Evolutionary conservation across 2,113 vertebrate genomes (phyloP).

Genomic region (Nibea coibor): DNA sequence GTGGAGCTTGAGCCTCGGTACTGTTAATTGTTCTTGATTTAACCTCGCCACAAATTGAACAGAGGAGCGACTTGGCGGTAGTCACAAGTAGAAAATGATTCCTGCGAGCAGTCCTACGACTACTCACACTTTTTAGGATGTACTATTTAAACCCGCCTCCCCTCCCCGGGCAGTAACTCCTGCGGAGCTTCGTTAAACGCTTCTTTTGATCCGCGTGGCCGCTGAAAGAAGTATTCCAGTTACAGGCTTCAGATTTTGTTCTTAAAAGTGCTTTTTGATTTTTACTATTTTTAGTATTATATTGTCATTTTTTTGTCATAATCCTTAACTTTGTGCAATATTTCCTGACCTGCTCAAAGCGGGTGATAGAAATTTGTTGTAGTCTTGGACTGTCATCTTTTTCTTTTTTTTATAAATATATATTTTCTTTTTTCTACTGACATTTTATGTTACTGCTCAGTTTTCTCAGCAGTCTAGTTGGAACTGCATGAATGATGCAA

Average conservation of each 20-base stretch:
- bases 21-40: background rate
- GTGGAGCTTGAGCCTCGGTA: background rate
- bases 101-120: background rate
- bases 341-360: conserved; percentile 57
- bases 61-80: background rate
- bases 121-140: background rate
- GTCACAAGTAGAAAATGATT: background rate
- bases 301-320: conserved; percentile 48
- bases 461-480: conserved; percentile 52
- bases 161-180: conserved; percentile 11
- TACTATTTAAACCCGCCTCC: background rate
- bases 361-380: conserved; percentile 41
- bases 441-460: conserved; percentile 56
- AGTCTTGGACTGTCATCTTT: conserved; percentile 39
- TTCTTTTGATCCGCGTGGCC: conserved; percentile 1
- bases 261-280: conserved; percentile 55
- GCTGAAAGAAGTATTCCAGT: background rate
- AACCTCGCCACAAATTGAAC: background rate
- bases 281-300: conserved; percentile 12
- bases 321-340: conserved; percentile 74
- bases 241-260: conserved; percentile 33
- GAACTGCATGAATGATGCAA: conserved; percentile 51
- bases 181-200: background rate
- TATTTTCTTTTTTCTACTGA: conserved; percentile 58
- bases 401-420: conserved; percentile 2